Evolutionary conservation across 2,888 invertebrate species (phyloP), one percentile per base, ranked within the genome.

Genomic region (Aleiodes alternator): DNA sequence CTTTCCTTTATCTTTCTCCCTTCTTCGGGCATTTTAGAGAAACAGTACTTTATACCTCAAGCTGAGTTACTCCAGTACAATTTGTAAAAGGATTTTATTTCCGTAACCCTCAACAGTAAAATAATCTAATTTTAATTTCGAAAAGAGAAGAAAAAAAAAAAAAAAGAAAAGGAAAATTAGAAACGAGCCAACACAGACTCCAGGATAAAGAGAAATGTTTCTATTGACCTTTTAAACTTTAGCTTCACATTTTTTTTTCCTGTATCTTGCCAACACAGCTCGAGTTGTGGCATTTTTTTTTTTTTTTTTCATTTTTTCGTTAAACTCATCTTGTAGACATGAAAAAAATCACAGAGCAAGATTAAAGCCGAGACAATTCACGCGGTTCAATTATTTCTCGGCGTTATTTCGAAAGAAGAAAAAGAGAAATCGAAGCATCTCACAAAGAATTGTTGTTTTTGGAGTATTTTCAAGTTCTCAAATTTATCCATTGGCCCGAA

Each of bases 1-100:
- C 70, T 77, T 71, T 69, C 69, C 72, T 73, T 69, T 69, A 70
- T 75, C 70, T 29, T 71, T 59, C 71, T 72, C 70, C 73, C 59
- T 68, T 69, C 66, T 51, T 53, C 64, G 68, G 68, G 23, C 68
- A 68, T 68, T 68, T 68, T 12, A 14, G 48, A 14, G 48, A 64
- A 43, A 29, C 51, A 23, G n/a, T 50, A 11, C 11, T 23, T 23
- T 6, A 51, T 50, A 31, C 29, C 66, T 29, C 50, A 8, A 43
- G n/a, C 31, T 9, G 29, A 11, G 11, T 11, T 23, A 51, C 11
- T 43, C 9, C 14, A 48, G 14, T 48, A 9, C 48, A 14, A 55
- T 14, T 43, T 43, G 43, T 43, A 43, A 43, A 43, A 43, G 43
- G 43, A 43, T 43, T 43, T 43, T 55, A 16, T 55, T 14, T 43